Evolutionary conservation across 2,888 invertebrate species (phyloP).

Genomic region (Mesoligia furuncula): DNA sequence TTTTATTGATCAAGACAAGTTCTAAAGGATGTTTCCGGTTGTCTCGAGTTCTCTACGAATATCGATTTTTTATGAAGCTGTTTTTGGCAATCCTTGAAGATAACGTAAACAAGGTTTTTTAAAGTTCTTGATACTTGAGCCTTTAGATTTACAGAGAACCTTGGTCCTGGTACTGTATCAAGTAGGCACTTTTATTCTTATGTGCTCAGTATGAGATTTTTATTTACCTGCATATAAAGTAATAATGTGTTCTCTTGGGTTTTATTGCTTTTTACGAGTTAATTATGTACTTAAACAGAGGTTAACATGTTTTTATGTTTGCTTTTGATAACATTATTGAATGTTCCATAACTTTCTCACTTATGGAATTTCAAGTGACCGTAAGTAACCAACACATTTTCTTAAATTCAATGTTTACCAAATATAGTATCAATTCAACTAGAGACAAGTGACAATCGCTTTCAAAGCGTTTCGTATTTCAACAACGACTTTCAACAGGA

Average conservation of each 20-base stretch:
- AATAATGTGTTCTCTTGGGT: neutral
- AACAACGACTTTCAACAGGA: too few relatives aligned
- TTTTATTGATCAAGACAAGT: constrained; percentile 31
- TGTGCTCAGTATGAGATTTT: neutral
- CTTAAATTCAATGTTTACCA: too few relatives aligned
- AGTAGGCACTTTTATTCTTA: neutral
- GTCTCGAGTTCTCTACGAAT: neutral
- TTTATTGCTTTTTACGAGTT: neutral
- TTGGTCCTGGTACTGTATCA: neutral
- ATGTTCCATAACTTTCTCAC: too few relatives aligned
- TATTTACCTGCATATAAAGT: neutral
- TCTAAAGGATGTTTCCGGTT: constrained; percentile 30
- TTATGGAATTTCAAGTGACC: neutral
- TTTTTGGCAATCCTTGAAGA: constrained; percentile 26
- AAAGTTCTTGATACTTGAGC: constrained; percentile 9
- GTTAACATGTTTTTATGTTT: neutral
- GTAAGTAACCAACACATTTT: too few relatives aligned
- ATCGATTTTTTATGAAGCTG: neutral
- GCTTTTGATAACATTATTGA: neutral
- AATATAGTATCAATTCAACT: neutral
- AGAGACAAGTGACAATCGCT: too few relatives aligned
- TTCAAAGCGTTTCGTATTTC: too few relatives aligned
- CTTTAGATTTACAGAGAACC: neutral
- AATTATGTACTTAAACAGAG: neutral
- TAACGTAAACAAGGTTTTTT: neutral